phyloP scores from a whole-genome alignment of 2,888 invertebrate species.

The Eupithecia subfuscata region DNA sequence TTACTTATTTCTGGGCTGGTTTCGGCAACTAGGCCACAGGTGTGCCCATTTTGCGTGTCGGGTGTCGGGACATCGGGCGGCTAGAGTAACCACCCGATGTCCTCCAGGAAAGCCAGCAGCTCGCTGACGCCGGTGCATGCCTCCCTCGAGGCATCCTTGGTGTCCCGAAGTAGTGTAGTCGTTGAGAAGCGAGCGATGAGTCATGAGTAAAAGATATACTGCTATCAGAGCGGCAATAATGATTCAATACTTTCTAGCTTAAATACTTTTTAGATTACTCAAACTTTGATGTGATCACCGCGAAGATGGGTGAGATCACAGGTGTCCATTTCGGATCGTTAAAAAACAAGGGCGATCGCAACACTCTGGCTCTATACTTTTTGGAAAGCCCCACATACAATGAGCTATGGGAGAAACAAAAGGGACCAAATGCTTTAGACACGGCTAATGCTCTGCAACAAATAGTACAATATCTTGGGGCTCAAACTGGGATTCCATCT shows the following conservation, averaged over 20 bases:
- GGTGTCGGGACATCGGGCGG: too few relatives aligned
- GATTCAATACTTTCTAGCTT: neutral
- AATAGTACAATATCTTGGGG: constrained; percentile 60
- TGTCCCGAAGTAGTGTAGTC: too few relatives aligned
- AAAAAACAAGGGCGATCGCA: constrained; percentile 63
- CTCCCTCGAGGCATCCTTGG: too few relatives aligned
- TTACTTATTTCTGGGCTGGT: too few relatives aligned
- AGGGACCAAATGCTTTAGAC: constrained; percentile 61
- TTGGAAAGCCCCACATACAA: constrained; percentile 64
- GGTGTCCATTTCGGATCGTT: constrained; percentile 66
- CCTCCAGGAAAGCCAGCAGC: too few relatives aligned
- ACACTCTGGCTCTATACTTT: constrained; percentile 65
- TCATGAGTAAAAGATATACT: neutral
- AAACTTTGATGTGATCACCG: constrained; percentile 58
- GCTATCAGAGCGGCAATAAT: neutral
- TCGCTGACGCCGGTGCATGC: too few relatives aligned
- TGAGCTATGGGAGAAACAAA: constrained; percentile 58
- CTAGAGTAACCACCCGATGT: too few relatives aligned
- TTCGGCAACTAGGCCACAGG: too few relatives aligned
- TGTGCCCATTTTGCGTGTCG: too few relatives aligned
- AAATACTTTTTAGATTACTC: constrained; percentile 62
- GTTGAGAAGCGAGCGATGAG: too few relatives aligned
- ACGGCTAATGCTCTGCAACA: constrained; percentile 63
- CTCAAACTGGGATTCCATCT: constrained; percentile 26
- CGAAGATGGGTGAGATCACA: constrained; percentile 67